Percentiles rank a stretch among this genome's conserved stretches.
Conservation (phyloP, 1,140 invertebrate genomes). For the Vanessa atalanta region DNA sequence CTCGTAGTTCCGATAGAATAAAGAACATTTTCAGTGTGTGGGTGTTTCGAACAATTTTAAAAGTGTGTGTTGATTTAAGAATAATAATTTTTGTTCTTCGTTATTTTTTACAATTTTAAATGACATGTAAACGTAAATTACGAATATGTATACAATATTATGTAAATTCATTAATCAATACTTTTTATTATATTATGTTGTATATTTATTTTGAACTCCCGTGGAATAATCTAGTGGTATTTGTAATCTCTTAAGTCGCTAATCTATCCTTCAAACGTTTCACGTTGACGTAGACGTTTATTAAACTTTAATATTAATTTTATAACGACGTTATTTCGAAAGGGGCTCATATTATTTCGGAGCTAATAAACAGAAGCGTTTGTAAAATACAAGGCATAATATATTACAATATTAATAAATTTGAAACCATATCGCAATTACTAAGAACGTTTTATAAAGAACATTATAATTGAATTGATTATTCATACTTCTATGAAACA, state of each 20-base stretch:
- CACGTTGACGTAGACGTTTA: constrained; percentile 47
- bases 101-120: too few species aligned
- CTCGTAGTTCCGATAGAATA: too few species aligned
- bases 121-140: too few species aligned
- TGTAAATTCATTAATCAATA: too few species aligned
- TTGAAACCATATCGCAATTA: neutral
- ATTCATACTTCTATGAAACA: too few species aligned
- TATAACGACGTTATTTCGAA: constrained; percentile 31
- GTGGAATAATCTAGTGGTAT: constrained; percentile 12
- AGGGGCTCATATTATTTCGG: constrained; percentile 14
- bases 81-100: too few species aligned
- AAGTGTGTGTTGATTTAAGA: too few species aligned
- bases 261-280: constrained; percentile 47
- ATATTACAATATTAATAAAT: neutral
- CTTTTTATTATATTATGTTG: neutral
- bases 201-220: neutral
- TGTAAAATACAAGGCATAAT: neutral
- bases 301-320: constrained; percentile 47
- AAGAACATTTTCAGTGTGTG: too few species aligned
- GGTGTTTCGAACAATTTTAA: too few species aligned
- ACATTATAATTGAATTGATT: too few species aligned
- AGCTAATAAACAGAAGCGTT: constrained; percentile 7
- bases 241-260: constrained; percentile 38
- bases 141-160: too few species aligned
- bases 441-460: too few species aligned